Evolutionary conservation across 2,888 invertebrate species (phyloP), one percentile per base, ranked within the genome.

Genomic region (Hirtodrosophila duncani): DNA sequence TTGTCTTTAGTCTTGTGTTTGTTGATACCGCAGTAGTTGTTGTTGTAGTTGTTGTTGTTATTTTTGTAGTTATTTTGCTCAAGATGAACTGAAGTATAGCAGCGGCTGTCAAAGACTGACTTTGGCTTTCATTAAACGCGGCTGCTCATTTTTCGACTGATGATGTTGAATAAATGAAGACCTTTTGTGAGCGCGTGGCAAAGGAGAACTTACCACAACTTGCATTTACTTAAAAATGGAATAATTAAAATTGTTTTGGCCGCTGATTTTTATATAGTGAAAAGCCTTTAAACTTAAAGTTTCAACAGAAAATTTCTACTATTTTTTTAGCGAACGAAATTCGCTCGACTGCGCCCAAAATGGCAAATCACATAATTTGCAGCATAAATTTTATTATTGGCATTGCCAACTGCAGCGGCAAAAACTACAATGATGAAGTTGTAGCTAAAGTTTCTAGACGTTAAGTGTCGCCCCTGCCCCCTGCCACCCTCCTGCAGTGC

Each of bases 151-250:
- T 67, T 80, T 63, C n/a, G n/a, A n/a, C n/a, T n/a, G n/a, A n/a
- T n/a, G 52, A 51, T 74, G 74, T 78, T 80, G 81, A 75, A 81
- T 75, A 75, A 78, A 81, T 78, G 75, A 74, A 67, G 62, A 61
- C 60, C 63, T 63, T 72, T 79, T n/a, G n/a, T n/a, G n/a, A n/a
- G 67, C 70, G 33, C 51, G 55, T 46, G 61, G 43, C 56, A 45
- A 41, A 45, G 50, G 51, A 57, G 55, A 62, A 63, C 62, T 69
- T 62, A 80, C 67, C 70, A 80, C 74, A n/a, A n/a, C n/a, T 72
- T 62, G 69, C 69, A 72, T 80, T 77, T 67, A 58, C 56, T 52
- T 39, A 59, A 42, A 46, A 56, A 63, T 66, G 75, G 63, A 63
- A 70, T 70, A 78, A 78, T 70, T 69, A 69, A 70, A 69, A 48